These are phyloP conservation scores for Bufo bufo DNA, from an alignment of 2,113 vertebrate species.

Conservation along the genomic window DNA sequence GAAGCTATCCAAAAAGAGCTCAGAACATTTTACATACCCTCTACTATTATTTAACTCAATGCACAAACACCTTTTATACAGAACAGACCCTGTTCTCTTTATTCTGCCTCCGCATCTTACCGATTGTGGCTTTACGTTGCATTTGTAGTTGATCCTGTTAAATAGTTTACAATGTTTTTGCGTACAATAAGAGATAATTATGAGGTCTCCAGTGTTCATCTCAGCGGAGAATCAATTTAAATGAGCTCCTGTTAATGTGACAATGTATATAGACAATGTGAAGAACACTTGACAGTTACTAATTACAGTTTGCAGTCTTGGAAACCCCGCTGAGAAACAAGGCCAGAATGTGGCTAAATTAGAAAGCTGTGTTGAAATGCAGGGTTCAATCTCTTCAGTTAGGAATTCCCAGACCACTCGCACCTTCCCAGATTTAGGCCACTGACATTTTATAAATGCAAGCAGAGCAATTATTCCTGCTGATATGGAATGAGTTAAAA, in stretches of 20 bases:
- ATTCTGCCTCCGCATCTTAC: not conserved
- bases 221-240: slow-evolving; percentile 77
- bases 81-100: not conserved
- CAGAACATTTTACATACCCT: too few species aligned
- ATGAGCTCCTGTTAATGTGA: slow-evolving; percentile 70
- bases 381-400: slow-evolving; percentile 60
- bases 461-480: slow-evolving; percentile 18
- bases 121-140: slow-evolving; percentile 55
- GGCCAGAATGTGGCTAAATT: slow-evolving; percentile 65
- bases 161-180: slow-evolving; percentile 65
- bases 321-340: slow-evolving; percentile 61
- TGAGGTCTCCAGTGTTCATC: slow-evolving; percentile 69
- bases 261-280: slow-evolving; percentile 68
- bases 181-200: slow-evolving; percentile 73
- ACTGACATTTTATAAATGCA: slow-evolving; percentile 64
- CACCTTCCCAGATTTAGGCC: slow-evolving; percentile 60
- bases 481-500: not conserved
- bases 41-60: too few species aligned
- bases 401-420: slow-evolving; percentile 59
- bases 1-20: not conserved
- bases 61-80: not conserved
- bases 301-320: slow-evolving; percentile 74
- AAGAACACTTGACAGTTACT: slow-evolving; percentile 74
- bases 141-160: slow-evolving; percentile 64
- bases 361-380: slow-evolving; percentile 62